Conservation (phyloP, 2,113 vertebrate species). For the Bos indicus region DNA sequence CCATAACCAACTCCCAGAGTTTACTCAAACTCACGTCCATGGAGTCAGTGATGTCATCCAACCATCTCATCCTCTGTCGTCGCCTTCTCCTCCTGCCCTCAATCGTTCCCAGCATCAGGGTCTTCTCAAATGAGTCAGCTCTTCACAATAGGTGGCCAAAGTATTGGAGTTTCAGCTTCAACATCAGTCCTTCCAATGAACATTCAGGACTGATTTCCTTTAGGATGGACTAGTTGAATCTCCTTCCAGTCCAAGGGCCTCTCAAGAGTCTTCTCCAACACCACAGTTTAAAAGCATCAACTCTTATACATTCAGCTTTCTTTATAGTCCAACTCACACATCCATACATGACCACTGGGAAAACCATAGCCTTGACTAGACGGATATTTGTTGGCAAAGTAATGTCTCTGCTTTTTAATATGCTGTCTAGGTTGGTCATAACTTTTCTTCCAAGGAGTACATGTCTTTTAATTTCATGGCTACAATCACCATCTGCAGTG, state of each 20-base stretch:
- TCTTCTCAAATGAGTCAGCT: background rate
- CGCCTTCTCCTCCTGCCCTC: background rate
- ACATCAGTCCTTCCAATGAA: no score
- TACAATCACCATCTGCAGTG: background rate
- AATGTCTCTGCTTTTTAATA: background rate
- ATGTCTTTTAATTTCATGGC: background rate
- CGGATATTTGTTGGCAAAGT: accelerated
- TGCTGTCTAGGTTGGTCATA: background rate
- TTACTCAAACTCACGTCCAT: background rate
- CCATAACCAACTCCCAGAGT: accelerated
- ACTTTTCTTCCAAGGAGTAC: background rate
- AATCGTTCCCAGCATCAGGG: background rate
- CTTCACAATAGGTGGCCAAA: background rate
- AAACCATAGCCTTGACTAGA: background rate
- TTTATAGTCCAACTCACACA: background rate
- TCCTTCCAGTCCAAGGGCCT: background rate
- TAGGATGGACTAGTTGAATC: background rate
- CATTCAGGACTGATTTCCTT: background rate
- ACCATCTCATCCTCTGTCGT: background rate
- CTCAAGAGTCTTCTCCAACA: background rate
- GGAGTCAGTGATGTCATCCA: background rate
- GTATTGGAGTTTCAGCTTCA: background rate
- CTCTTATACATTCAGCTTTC: background rate
- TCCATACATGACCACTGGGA: background rate
- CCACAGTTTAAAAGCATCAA: background rate